Evolutionary conservation across 2,113 vertebrate species (phyloP).

Genomic region (Nibea albiflora): DNA sequence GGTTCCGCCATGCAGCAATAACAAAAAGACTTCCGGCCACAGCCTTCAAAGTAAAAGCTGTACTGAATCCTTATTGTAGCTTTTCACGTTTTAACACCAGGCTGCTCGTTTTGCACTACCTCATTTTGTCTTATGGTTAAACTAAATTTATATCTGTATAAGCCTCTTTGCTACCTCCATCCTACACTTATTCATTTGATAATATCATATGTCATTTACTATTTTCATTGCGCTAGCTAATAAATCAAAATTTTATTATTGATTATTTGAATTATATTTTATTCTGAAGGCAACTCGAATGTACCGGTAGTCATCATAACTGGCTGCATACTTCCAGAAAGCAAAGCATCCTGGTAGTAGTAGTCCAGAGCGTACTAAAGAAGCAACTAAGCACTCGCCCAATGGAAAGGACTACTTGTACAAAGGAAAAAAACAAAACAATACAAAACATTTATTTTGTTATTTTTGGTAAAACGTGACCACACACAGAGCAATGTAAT

Average conservation of each 20-base stretch:
- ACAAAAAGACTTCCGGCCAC: background rate
- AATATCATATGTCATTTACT: background rate
- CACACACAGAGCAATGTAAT: background rate
- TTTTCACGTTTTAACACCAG: too few species aligned
- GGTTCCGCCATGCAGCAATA: slow-evolving; percentile 5
- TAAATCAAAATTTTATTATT: slow-evolving; percentile 23
- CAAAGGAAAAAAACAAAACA: background rate
- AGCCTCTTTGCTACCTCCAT: background rate
- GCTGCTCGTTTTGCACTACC: too few species aligned
- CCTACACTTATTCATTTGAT: background rate
- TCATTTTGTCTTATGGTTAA: too few species aligned
- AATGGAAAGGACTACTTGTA: background rate
- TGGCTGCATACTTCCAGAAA: background rate
- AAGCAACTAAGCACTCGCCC: background rate
- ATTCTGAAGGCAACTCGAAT: slow-evolving; percentile 12
- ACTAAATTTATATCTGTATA: background rate
- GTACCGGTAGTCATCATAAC: background rate
- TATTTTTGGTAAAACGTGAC: background rate
- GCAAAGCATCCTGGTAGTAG: slow-evolving; percentile 39
- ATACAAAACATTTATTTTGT: slow-evolving; percentile 6
- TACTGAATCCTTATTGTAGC: background rate
- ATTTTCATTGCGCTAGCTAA: background rate
- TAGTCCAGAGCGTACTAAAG: background rate
- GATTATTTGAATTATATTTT: too few species aligned
- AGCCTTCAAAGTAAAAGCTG: slow-evolving; percentile 56